Percentiles rank a stretch among this genome's conserved stretches.
Conservation (phyloP, 2,113 vertebrate genomes). For the Aptenodytes patagonicus region DNA sequence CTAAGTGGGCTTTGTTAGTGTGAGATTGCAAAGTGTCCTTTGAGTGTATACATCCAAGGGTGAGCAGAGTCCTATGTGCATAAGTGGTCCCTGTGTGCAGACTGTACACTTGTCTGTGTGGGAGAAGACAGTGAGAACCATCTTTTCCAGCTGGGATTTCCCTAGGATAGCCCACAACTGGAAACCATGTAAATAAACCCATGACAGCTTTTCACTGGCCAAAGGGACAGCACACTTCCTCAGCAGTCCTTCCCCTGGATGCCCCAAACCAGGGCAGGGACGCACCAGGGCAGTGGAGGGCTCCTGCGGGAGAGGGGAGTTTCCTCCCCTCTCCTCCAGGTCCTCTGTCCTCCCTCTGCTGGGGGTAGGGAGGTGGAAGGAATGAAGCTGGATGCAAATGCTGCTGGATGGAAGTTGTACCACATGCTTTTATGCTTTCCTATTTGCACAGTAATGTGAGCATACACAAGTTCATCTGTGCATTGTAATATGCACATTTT, state of each 20-base stretch:
- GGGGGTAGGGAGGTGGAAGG: background rate
- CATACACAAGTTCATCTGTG: background rate
- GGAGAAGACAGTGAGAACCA: background rate
- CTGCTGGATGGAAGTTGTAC: background rate
- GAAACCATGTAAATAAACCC: background rate
- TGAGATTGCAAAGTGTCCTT: background rate
- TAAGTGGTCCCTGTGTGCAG: fast-evolving
- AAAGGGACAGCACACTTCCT: background rate
- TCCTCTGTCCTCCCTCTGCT: background rate
- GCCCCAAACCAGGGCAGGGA: background rate
- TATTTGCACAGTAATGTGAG: background rate
- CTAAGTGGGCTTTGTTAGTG: background rate
- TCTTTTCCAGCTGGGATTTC: background rate
- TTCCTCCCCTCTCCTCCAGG: background rate
- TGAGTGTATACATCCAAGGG: background rate
- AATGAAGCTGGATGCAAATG: background rate
- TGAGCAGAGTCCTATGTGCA: fast-evolving
- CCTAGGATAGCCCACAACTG: background rate
- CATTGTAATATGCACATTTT: background rate
- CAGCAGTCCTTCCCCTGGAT: background rate
- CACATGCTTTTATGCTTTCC: background rate
- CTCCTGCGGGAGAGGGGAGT: fast-evolving
- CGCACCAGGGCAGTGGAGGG: fast-evolving
- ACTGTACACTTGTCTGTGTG: fast-evolving
- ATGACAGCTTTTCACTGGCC: background rate